Evolutionary conservation across 2,113 vertebrate genomes (phyloP), one percentile per base, ranked within the genome.

Genomic region (Accipiter virgatus): DNA sequence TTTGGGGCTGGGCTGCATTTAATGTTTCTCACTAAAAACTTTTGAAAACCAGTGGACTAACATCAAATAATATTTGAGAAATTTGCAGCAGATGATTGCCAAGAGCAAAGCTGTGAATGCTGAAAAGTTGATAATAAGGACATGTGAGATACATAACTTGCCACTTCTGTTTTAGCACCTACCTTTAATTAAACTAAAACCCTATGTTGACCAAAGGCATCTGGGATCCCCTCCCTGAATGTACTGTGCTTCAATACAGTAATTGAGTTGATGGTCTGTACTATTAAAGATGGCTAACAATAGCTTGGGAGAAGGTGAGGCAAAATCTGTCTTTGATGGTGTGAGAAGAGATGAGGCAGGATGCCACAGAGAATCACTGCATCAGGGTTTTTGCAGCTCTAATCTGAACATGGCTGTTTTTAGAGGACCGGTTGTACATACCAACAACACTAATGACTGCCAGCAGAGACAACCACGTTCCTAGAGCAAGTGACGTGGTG

Each of bases 391-490:
- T 55, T 90, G 78, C 82, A 71, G 43, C 71, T 90, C 22, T 45
- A 34, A 52, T 84, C 63, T 78, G 59, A n/a, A 75, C 40, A 43
- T 22, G 17, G 5, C 67, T 97, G 75, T 93, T 97, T 97, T 95
- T 95, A 96, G 92, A 88, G 56, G 62, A 74, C 56, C 9, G 34
- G 17, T 83, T 97, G 53, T 81, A 81, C 86, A 32, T 77, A 87
- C 40, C 83, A 61, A 47, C 48, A 79, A 12, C 73, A 66, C 56
- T 66, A 59, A 42, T 20, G 62, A 77, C 53, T 82, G 68, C 59
- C 42, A 79, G 72, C 59, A 52, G 66, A 83, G 34, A 74, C 55
- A 95, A 38, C 38, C n/a, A 7, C 1, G 0, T 80, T 96, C 55
- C 55, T 81, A 62, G 42, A 75, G 31, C 45, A 77, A 66, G 21